Evolutionary conservation across 1,140 invertebrate genomes (phyloP), one percentile per base, ranked within the genome.

Genomic region (Zelostemma sp.): DNA sequence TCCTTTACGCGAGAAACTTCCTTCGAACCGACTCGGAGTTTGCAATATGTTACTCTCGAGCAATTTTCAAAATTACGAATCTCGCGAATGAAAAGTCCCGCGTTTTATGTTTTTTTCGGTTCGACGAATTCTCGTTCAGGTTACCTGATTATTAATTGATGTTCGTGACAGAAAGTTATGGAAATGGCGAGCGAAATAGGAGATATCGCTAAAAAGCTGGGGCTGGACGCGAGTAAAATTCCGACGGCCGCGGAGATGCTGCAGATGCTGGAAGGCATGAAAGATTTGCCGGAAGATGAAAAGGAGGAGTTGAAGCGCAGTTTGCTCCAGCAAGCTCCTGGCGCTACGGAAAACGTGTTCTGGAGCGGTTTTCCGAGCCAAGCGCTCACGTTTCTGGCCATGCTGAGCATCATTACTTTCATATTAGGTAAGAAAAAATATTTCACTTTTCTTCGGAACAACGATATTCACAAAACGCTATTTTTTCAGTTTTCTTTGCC

Each of bases 401-500:
- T 41, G 8, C 15, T 41, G 15, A 41, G 40, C 14, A 15, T 41
- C 12, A 41, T 41, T 15, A 15, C 14, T 41, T 41, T 41, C 8
- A 41, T 41, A 12, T 15, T 41, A 3, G 40, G 40, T 41, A 41
- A 41, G n/a, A n/a, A 38, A 14, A n/a, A n/a, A n/a, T n/a, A n/a
- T n/a, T n/a, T n/a, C n/a, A n/a, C n/a, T n/a, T n/a, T n/a, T n/a
- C n/a, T n/a, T n/a, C n/a, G n/a, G n/a, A n/a, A n/a, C n/a, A n/a
- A n/a, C n/a, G n/a, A n/a, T 38, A 38, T 4, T 2, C 14, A 38
- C 5, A 11, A 31, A 38, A 38, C 9, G 2, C 14, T 38, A 6
- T 41, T 41, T 41, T 41, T 41, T 41, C 40, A 41, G 40, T 1
- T 12, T 41, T 41, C 40, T 41, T 41, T 41, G 12, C 40, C 12